Evolutionary conservation across 2,797 vertebrate species (phyloP), one percentile per base, ranked within the genome.

Genomic region (Sebastes kiyomatsui): DNA sequence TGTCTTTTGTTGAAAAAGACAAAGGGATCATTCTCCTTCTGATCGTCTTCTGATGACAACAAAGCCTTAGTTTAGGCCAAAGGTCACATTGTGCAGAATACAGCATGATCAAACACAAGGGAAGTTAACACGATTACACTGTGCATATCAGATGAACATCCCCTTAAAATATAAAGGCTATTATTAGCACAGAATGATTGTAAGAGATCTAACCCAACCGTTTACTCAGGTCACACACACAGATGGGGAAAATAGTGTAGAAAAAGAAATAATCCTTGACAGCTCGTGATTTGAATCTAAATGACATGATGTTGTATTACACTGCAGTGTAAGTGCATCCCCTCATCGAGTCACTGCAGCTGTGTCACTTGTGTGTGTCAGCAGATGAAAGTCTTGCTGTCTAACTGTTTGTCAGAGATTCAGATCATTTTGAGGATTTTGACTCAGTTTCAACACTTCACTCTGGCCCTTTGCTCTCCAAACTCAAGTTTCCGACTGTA

Each of bases 401-500:
- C 60, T 49, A 7, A 49, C 46, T 61, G 28, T 75, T 64, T 76
- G 32, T 88, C 82, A 87, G 13, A 55, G 11, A 56, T 61, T 42
- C n/a, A 7, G 59, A 59, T 46, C 20, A 58, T 72, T 77, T 62
- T n/a, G 12, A 27, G 32, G 6, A 49, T 67, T 7, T 7, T 61
- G 62, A 80, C 23, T 83, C 42, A 23, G 27, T 82, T 76, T 77
- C 61, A 58, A 27, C 60, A 7, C 69, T 74, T 55, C 56, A 3
- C 67, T 72, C 30, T 42, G 14, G 20, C 25, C n/a, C 1, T 61
- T 72, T 73, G 59, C 18, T 20, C n/a, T 20, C 16, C 30, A n/a
- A n/a, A 54, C 27, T 64, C 6, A 61, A 58, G 61, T 73, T 74
- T 62, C 85, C 23, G 13, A 25, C 42, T 69, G 33, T 52, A 61